A percentile compares a stretch with the other conserved stretches of the same genome.
Evolutionary conservation across 1,140 invertebrate species (phyloP).

Genomic region (Drosophila teissieri): DNA sequence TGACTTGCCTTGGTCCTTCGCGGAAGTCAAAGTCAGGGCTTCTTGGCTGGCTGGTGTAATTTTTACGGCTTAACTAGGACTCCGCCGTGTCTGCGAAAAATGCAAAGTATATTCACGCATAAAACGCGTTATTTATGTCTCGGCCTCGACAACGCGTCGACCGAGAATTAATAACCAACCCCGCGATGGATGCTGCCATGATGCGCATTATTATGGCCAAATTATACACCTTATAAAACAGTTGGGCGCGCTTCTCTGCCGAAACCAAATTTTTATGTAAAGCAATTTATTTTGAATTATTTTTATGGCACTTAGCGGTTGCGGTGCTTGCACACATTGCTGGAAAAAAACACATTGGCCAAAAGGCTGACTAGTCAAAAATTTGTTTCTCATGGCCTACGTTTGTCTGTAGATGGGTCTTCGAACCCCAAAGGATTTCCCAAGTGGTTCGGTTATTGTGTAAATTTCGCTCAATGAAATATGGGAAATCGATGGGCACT

Average conservation of each 20-base stretch:
- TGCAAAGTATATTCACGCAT: conserved; percentile 74
- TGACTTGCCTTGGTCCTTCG: conserved; percentile 50
- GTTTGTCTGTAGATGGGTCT: not conserved
- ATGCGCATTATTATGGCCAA: conserved; percentile 83
- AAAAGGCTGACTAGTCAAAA: conserved; percentile 42
- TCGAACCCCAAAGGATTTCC: conserved; percentile 1
- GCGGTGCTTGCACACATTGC: conserved; percentile 34
- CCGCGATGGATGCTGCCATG: conserved; percentile 60
- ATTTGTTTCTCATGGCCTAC: conserved; percentile 29
- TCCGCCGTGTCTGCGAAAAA: conserved; percentile 59
- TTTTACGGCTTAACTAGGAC: conserved; percentile 75
- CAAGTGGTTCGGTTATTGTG: conserved; percentile 11
- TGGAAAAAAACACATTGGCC: not conserved
- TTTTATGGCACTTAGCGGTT: conserved; percentile 83
- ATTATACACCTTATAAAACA: conserved; percentile 82
- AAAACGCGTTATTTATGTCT: conserved; percentile 75
- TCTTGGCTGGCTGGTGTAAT: conserved; percentile 69
- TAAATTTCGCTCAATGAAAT: conserved; percentile 23
- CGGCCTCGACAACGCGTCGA: conserved; percentile 37
- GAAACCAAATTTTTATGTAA: conserved; percentile 78
- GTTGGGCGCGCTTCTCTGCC: conserved; percentile 46
- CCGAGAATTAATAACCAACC: conserved; percentile 73
- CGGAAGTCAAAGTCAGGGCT: conserved; percentile 23
- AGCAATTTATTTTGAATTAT: conserved; percentile 84
- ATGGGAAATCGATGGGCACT: conserved; percentile 38